Base-by-base conservation (phyloP, 2,797 vertebrate species). In the Leucoraja ocellata region DNA sequence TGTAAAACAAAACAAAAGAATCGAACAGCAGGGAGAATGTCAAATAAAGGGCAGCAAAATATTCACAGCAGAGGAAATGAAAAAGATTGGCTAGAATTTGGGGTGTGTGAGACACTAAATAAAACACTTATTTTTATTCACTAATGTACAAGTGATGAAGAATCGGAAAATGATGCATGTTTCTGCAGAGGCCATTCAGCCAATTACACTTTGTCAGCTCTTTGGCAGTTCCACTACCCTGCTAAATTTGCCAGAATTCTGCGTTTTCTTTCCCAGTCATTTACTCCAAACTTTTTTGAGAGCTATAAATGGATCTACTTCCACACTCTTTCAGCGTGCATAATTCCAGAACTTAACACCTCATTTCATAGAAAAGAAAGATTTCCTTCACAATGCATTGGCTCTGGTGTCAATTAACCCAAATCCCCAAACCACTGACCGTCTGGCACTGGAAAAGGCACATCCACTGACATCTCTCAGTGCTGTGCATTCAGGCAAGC, bases 51-150 rank as follows among this genome's bases (percentile, higher is more conserved):
- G 54, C 81, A 84, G 25, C 81, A 84, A 61, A 65, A 65, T 88
- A 88, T 65, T 88, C 84, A 88, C 58, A 88, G 83, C n/a, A 61
- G 28, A 88, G 83, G 83, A 86, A 65, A 65, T 88, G 58, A 88
- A 2, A 5, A 7, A 65, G 84, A 65, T 88, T 8, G 61, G 18
- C 84, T 32, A 32, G 61, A 65, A 88, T 54, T 65, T 16, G 7
- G 81, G 81, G 23, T 21, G 54, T 32, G 54, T 32, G 6, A 32
- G 61, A 65, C 21, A 23, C 58, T 88, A 36, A 88, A 88, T 13
- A n/a, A 28, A 84, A 84, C 78, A 79, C 9, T 54, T 16, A 46
- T 21, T 36, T 6, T 83, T 46, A 58, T 39, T 80, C 80, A 54
- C 39, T 21, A 23, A 58, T n/a, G 23, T 61, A 61, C 25, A 28